Evolutionary conservation across 2,888 invertebrate genomes (phyloP), one percentile per base, ranked within the genome.

Genomic region (Resseliella maxima): DNA sequence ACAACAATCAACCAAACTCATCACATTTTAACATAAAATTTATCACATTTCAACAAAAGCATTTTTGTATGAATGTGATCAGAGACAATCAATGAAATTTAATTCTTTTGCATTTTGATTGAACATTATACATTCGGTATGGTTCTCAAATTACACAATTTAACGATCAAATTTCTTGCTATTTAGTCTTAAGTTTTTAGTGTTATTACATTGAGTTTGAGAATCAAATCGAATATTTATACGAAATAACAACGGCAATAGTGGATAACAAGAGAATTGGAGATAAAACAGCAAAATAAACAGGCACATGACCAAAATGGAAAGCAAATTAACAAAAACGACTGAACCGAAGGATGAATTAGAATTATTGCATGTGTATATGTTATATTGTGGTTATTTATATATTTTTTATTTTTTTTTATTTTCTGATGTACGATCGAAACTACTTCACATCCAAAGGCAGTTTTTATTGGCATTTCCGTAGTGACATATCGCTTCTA

Each of bases 391-490:
- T n/a, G n/a, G n/a, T n/a, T n/a, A n/a, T n/a, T n/a, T n/a, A n/a
- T n/a, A n/a, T n/a, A n/a, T n/a, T n/a, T n/a, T n/a, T n/a, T 59
- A 24, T 31, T 8, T 72, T 12, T 72, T 15, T 72, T 31, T 35
- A 31, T 10, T 15, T 31, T 72, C 12, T 10, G 72, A 72, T 72
- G 35, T 18, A 35, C 46, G 18, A 24, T 72, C 72, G 31, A 27
- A 31, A 59, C 59, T 24, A n/a, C 24, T 59, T 27, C 27, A n/a
- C 72, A 72, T 31, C n/a, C 0, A 72, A 72, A 72, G 10, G 72
- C 27, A 72, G 3, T 72, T 72, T 72, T 72, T 72, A 72, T 72
- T 72, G 72, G 72, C 72, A 72, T 72, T 72, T 72, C 72, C 72
- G 72, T 72, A 72, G 72, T 72, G 72, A 72, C 31, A 72, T 72